phyloP scores from a whole-genome alignment of 2,797 vertebrate species.

The Chelon auratus region DNA sequence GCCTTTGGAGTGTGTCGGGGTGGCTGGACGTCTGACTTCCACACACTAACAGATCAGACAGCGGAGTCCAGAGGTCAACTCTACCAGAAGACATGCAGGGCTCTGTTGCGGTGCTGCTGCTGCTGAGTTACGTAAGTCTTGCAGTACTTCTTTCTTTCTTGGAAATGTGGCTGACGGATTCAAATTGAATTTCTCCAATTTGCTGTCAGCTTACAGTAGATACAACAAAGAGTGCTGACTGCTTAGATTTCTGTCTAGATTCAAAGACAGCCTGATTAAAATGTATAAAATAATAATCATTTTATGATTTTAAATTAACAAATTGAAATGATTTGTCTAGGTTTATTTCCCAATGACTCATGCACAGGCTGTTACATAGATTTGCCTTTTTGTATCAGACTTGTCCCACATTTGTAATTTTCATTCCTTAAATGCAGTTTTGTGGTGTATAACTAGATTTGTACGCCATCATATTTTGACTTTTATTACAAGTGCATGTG shows the following conservation, averaged over 20 bases:
- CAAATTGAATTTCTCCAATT: background rate
- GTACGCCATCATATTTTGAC: too few relatives aligned
- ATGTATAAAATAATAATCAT: too few relatives aligned
- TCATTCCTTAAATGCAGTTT: too few relatives aligned
- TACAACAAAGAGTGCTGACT: background rate
- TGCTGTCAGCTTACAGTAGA: background rate
- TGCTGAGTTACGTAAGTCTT: slow-evolving; percentile 81
- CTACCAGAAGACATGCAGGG: slow-evolving; percentile 73
- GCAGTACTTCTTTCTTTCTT: background rate
- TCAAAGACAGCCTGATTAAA: too few relatives aligned
- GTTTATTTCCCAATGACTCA: too few relatives aligned
- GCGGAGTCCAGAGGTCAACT: slow-evolving; percentile 29
- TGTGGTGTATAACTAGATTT: too few relatives aligned
- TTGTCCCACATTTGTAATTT: too few relatives aligned
- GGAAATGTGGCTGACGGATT: slow-evolving; percentile 1
- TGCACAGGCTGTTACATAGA: too few relatives aligned
- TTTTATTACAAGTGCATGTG: slow-evolving; percentile 31
- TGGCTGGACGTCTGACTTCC: slow-evolving; percentile 15
- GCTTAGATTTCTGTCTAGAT: background rate
- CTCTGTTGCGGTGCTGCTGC: slow-evolving; percentile 61
- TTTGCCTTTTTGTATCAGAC: too few relatives aligned
- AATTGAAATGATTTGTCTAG: too few relatives aligned
- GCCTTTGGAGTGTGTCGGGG: slow-evolving; percentile 34
- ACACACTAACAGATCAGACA: slow-evolving; percentile 16
- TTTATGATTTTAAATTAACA: too few relatives aligned